Conservation (phyloP, 2,113 vertebrate species). For the Gambusia affinis region DNA sequence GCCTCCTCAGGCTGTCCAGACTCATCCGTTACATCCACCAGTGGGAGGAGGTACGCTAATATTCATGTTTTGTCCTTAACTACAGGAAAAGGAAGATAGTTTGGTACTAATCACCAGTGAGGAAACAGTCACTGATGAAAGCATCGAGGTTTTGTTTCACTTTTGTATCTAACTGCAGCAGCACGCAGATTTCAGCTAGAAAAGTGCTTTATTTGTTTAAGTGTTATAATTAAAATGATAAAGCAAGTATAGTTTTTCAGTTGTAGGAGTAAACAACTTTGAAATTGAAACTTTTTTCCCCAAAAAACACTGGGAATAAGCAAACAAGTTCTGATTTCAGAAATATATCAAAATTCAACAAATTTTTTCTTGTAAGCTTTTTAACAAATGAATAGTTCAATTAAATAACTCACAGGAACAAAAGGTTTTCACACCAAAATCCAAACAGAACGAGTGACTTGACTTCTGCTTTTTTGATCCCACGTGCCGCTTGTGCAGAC, state of each 20-base stretch:
- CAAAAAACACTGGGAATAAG: background rate
- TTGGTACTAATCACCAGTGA: background rate
- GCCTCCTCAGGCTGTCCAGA: constrained; percentile 89
- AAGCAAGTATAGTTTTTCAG: background rate
- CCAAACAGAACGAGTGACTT: background rate
- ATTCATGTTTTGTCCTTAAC: background rate
- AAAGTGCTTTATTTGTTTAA: background rate
- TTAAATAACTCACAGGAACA: background rate
- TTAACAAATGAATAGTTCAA: background rate
- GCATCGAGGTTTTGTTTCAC: background rate
- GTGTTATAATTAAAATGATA: background rate
- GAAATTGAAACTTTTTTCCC: too few relatives aligned
- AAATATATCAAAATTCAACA: background rate
- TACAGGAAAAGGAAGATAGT: background rate
- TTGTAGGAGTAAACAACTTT: background rate
- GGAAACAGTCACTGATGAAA: background rate
- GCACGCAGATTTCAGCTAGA: background rate
- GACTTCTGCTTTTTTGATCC: background rate
- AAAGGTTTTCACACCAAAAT: background rate
- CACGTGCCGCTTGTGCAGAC: background rate
- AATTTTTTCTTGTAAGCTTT: background rate
- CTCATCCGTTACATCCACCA: constrained; percentile 98
- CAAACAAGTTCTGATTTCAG: background rate
- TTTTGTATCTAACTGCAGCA: background rate
- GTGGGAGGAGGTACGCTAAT: constrained; percentile 89